Conservation (phyloP, 2,888 invertebrate species). For the Acanthococcus lagerstroemiae region DNA sequence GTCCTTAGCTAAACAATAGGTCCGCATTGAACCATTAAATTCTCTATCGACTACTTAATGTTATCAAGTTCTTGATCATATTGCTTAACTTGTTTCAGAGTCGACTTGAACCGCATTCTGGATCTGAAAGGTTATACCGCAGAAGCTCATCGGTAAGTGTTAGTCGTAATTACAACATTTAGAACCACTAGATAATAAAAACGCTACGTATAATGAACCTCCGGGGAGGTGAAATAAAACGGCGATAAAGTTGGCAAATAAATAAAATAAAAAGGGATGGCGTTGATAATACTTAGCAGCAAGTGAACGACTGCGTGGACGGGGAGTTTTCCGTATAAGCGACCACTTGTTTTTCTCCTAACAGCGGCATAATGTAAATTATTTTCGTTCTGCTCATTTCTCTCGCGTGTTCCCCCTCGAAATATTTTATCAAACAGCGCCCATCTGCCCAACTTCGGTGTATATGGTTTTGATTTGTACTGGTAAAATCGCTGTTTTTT, state of each 20-base stretch:
- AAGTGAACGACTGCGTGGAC: constrained; percentile 1
- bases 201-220: constrained; percentile 8
- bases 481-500: not conserved
- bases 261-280: constrained; percentile 17
- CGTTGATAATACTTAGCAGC: constrained; percentile 10
- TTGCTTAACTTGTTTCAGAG: constrained; percentile 36
- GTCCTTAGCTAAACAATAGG: too few species aligned
- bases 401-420: not conserved
- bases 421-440: constrained; percentile 16
- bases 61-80: not conserved
- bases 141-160: constrained; percentile 3
- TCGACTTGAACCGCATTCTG: constrained; percentile 41
- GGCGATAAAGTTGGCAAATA: constrained; percentile 33
- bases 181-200: not conserved
- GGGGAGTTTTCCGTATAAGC: constrained; percentile 2
- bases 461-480: not conserved
- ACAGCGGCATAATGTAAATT: constrained; percentile 32
- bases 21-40: too few species aligned
- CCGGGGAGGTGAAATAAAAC: constrained; percentile 31
- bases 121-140: constrained; percentile 41
- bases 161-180: not conserved
- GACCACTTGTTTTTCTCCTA: constrained; percentile 20
- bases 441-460: constrained; percentile 4
- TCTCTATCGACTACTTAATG: too few species aligned
- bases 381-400: constrained; percentile 5